Evolutionary conservation across 2,797 vertebrate genomes (phyloP).

Genomic region (Strix occidentalis): DNA sequence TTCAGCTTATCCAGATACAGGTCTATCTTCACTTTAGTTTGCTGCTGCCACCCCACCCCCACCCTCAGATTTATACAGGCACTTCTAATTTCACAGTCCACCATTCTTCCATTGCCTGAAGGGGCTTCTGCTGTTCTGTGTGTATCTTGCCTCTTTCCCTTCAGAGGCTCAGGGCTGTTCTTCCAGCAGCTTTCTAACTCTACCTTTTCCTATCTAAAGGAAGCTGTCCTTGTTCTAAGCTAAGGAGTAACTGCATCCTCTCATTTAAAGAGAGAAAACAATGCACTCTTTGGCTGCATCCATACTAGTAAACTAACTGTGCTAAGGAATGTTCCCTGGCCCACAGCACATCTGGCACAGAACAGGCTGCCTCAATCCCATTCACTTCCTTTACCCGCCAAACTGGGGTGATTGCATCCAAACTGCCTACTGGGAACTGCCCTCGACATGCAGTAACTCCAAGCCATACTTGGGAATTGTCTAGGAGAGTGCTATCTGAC

Average conservation of each 20-base stretch:
- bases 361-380: background rate
- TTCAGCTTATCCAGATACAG: background rate
- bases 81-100: background rate
- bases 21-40: background rate
- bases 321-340: conserved; percentile 44
- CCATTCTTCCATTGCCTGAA: background rate
- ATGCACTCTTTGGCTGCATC: conserved; percentile 15
- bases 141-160: background rate
- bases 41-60: too few relatives aligned
- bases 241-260: background rate
- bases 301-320: conserved; percentile 27
- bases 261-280: background rate
- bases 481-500: conserved; percentile 10
- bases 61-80: background rate
- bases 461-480: background rate
- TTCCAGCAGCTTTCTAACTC: background rate
- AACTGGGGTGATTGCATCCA: background rate
- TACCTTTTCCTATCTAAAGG: background rate
- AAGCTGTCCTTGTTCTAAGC: background rate
- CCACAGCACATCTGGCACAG: conserved; percentile 16
- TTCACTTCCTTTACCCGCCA: background rate
- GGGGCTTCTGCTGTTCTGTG: background rate
- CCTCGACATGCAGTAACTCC: background rate
- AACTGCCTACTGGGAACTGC: conserved; percentile 35
- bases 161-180: background rate